Conservation (phyloP, 1,140 invertebrate genomes). For the Caenorhabditis tropicalis region DNA sequence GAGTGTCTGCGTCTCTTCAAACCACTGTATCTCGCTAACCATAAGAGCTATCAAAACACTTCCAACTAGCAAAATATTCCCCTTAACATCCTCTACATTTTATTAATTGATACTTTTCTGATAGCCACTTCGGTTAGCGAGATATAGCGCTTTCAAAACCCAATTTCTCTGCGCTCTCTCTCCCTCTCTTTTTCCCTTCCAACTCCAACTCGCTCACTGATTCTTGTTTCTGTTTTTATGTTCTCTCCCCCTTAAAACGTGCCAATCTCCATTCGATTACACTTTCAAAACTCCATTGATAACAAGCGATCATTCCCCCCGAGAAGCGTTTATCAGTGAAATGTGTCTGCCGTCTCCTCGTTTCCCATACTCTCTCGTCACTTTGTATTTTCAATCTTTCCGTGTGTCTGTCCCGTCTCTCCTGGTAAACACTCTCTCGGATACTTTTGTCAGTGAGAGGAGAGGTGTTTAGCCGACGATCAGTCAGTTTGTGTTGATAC, state of each 20-base stretch:
- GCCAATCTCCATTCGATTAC: constrained; percentile 13
- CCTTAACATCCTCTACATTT: no score
- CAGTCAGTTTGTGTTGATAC: not conserved
- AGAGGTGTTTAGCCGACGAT: not conserved
- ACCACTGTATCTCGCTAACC: no score
- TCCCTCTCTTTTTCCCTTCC: no score
- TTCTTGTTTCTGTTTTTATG: constrained; percentile 4
- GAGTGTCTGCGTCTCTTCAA: no score
- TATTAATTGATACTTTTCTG: no score
- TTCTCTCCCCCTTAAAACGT: not conserved
- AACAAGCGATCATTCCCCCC: not conserved
- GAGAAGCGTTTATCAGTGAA: not conserved
- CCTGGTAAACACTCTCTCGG: not conserved
- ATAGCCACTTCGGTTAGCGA: no score
- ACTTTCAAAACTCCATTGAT: not conserved
- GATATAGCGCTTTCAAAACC: no score
- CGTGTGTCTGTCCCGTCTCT: not conserved
- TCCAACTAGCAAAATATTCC: no score
- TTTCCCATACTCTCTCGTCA: not conserved
- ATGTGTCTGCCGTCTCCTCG: not conserved
- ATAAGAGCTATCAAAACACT: no score
- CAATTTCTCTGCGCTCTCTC: no score
- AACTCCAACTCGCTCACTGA: not conserved
- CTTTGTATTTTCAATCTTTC: not conserved
- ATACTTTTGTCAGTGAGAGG: not conserved